A percentile compares a stretch with the other conserved stretches of the same genome.
Conservation (phyloP, 2,797 vertebrate species). For the Danio tinwini region DNA sequence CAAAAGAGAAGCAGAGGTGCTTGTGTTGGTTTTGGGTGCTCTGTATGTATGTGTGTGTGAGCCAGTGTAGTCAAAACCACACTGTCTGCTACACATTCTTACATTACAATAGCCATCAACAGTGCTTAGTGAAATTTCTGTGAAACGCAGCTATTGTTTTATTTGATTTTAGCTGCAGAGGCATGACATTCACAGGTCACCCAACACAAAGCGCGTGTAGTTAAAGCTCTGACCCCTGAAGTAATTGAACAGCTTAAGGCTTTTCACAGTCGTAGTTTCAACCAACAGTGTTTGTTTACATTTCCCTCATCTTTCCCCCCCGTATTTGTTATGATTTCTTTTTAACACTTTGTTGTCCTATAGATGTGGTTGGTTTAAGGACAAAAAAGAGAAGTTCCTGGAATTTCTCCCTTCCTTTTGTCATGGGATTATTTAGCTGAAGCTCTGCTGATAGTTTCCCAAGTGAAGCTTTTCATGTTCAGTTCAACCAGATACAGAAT, state of each 20-base stretch:
- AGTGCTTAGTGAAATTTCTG: slow-evolving; percentile 72
- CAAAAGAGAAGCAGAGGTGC: slow-evolving; percentile 40
- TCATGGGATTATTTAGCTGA: slow-evolving; percentile 30
- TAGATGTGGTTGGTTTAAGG: slow-evolving; percentile 41
- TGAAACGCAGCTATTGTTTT: slow-evolving; percentile 75
- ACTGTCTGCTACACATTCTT: slow-evolving; percentile 68
- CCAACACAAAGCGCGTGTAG: slow-evolving; percentile 70
- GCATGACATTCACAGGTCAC: slow-evolving; percentile 71
- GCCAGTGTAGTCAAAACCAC: slow-evolving; percentile 56
- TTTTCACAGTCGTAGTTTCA: slow-evolving; percentile 69
- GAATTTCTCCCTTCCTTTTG: slow-evolving; percentile 43
- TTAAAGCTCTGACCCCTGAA: slow-evolving; percentile 72
- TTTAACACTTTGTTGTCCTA: slow-evolving; percentile 49
- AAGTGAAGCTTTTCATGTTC: slow-evolving; percentile 41
- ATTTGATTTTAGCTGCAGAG: slow-evolving; percentile 77
- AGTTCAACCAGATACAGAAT: slow-evolving; percentile 36
- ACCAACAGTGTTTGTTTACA: slow-evolving; percentile 71
- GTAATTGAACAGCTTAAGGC: slow-evolving; percentile 76
- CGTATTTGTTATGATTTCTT: slow-evolving; percentile 69
- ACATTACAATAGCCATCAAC: slow-evolving; percentile 72
- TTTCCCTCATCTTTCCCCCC: slow-evolving; percentile 57
- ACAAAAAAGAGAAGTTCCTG: slow-evolving; percentile 39
- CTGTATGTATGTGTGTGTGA: slow-evolving; percentile 34
- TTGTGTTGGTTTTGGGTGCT: slow-evolving; percentile 21
- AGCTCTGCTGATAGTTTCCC: slow-evolving; percentile 45